Conservation (phyloP, 2,797 vertebrate species). For the Takifugu ocellatus region DNA sequence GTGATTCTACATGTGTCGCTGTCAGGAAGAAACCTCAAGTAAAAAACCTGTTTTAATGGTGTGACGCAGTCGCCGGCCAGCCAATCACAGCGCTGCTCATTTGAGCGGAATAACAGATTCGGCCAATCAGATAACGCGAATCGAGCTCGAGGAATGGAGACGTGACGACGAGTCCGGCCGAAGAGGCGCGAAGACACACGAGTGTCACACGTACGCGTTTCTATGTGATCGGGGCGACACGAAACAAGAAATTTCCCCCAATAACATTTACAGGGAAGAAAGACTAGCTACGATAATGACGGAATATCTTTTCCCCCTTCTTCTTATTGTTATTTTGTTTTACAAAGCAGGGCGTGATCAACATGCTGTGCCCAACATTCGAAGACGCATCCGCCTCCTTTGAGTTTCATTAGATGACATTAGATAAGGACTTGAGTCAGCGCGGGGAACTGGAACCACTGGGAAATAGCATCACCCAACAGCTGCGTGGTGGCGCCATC, state of each 20-base stretch:
- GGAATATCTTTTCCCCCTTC: not conserved
- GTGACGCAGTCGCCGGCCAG: slow-evolving; percentile 77
- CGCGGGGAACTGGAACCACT: slow-evolving; percentile 53
- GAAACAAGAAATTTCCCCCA: too few relatives aligned
- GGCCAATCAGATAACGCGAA: slow-evolving; percentile 79
- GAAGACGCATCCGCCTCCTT: slow-evolving; percentile 40
- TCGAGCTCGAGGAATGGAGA: slow-evolving; percentile 21
- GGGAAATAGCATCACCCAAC: slow-evolving; percentile 53
- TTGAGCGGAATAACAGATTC: slow-evolving; percentile 86
- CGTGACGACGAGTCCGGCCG: not conserved
- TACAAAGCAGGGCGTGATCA: slow-evolving; percentile 22
- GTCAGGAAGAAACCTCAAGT: slow-evolving; percentile 88
- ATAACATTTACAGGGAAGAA: too few relatives aligned
- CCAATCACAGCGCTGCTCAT: slow-evolving; percentile 83
- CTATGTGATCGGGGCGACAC: too few relatives aligned
- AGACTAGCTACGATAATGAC: too few relatives aligned
- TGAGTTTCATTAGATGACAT: slow-evolving; percentile 64
- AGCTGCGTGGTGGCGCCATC: slow-evolving; percentile 90
- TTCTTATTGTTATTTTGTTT: not conserved
- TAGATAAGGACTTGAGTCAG: not conserved
- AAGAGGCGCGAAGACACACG: not conserved
- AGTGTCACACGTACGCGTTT: too few relatives aligned
- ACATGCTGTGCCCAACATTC: slow-evolving; percentile 6
- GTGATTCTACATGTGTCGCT: slow-evolving; percentile 90
- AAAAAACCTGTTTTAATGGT: slow-evolving; percentile 75